Evolutionary conservation across 2,888 invertebrate species (phyloP), one percentile per base, ranked within the genome.

Genomic region (Laspeyria flexula): DNA sequence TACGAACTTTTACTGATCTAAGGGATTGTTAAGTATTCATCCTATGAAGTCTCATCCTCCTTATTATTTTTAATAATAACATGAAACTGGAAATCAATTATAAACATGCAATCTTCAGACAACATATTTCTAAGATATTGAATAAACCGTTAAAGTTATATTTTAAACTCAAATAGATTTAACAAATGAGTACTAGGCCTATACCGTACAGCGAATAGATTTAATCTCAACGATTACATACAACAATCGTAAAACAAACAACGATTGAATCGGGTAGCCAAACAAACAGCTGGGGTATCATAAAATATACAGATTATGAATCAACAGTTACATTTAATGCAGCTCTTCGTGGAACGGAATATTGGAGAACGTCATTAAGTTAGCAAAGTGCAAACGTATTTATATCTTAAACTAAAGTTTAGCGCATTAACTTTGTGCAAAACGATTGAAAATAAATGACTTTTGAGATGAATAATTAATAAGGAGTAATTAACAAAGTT

Each of bases 401-500:
- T 31, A 41, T 11, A 12, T 25, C 33, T n/a, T 34, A 34, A 43
- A 27, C 15, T 25, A 7, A 27, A 16, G 27, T 42, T 30, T 39
- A 43, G 23, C 46, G 34, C 37, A 47, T 46, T 11, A 34, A 34
- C 13, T 34, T 16, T 6, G 13, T 15, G 43, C 25, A 43, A 37
- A 34, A 35, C 9, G 25, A 27, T 25, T 43, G 25, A 43, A 35
- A 43, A 33, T 27, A 43, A 27, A 16, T 16, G 16, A 16, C 1
- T 34, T 23, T 27, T 43, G 16, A 60, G 44, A 43, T 51, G 45
- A 55, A 53, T 65, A 66, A 65, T 69, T 61, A 65, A 65, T 66
- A 60, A 70, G 60, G 49, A 53, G 66, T 59, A 65, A 67, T 70
- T 60, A 60, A 55, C 54, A 52, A 55, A 50, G 46, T 40, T 55